Evolutionary conservation across 2,113 vertebrate species (phyloP).

Genomic region (Lota lota): DNA sequence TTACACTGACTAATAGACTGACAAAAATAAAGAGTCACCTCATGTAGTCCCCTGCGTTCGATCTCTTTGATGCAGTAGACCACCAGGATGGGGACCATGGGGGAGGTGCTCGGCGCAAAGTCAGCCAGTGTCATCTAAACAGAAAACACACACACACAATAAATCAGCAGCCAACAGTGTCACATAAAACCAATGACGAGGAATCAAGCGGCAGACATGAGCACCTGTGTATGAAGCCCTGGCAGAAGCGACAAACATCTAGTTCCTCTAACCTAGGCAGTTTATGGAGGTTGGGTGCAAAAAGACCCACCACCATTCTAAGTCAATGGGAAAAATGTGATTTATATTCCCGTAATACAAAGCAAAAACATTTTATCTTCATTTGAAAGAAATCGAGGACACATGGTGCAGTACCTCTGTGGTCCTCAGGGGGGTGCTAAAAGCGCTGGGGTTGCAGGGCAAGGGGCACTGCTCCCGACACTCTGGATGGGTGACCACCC

Average conservation of each 20-base stretch:
- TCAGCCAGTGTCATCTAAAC: constrained; percentile 82
- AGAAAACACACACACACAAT: constrained; percentile 2
- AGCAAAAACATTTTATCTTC: neutral
- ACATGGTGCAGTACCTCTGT: constrained; percentile 72
- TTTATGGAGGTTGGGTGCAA: too few species aligned
- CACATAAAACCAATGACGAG: neutral
- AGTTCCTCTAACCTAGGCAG: neutral
- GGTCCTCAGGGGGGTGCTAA: constrained; percentile 74
- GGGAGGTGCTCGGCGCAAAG: constrained; percentile 80
- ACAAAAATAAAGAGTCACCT: constrained; percentile 69
- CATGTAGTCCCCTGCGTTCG: constrained; percentile 84
- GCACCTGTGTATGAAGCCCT: too few species aligned
- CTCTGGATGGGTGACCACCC: constrained; percentile 82
- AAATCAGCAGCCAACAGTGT: neutral
- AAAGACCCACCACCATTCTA: neutral
- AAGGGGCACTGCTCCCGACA: constrained; percentile 85
- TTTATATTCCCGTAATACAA: neutral
- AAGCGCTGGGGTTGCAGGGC: constrained; percentile 81
- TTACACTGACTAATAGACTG: constrained; percentile 23
- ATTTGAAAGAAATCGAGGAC: neutral
- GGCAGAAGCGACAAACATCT: too few species aligned
- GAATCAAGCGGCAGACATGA: too few species aligned
- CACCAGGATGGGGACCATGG: constrained; percentile 85
- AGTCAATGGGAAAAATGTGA: neutral
- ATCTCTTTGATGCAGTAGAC: constrained; percentile 92